Base-by-base conservation (phyloP, 2,888 invertebrate genomes). In the Zaprionus bogoriensis region DNA sequence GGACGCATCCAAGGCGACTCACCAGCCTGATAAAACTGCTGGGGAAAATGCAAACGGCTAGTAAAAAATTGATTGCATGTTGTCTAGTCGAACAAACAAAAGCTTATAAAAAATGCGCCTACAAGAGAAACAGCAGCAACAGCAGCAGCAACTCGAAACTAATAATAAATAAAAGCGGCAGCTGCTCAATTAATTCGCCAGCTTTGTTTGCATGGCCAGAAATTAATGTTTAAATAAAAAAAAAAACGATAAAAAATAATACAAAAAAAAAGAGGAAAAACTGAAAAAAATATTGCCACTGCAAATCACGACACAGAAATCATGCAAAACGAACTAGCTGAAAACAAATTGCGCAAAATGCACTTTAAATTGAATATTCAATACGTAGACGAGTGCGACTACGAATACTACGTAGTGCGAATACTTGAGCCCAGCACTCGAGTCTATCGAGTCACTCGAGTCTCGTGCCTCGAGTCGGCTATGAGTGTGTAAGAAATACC, bases 291-390 rank as follows among this genome's bases (percentile, higher is more conserved):
- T 30, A 54, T 86, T 83, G 81, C 86, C 80, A 81, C 86, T 72
- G 86, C 80, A 69, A 83, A 82, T 82, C 81, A 82, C 83, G 81
- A 82, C 80, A 79, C 67, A 74, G 54, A 61, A 72, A 71, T 74
- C 83, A 81, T 79, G 80, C 74, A 83, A 85, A 71, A 47, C 60
- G 68, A 71, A 66, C 63, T 32, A 12, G 44, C 63, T 30, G 28
- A 66, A 69, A 76, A 68, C 85, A 79, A 85, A 79, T 79, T 84
- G 84, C 78, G 72, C 64, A 79, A 79, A 83, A 76, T 79, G 83
- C 83, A 82, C 68, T 82, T 67, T 53, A 59, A 78, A 80, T 77
- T 67, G 78, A 80, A 84, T 66, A 81, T 59, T 50, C 36, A 27
- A 62, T n/a, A n/a, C n/a, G n/a, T n/a, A n/a, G n/a, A n/a, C n/a